Percentiles rank a stretch among this genome's conserved stretches.
phyloP scores from a whole-genome alignment of 2,113 vertebrate genomes.

The Xenus cinereus region DNA sequence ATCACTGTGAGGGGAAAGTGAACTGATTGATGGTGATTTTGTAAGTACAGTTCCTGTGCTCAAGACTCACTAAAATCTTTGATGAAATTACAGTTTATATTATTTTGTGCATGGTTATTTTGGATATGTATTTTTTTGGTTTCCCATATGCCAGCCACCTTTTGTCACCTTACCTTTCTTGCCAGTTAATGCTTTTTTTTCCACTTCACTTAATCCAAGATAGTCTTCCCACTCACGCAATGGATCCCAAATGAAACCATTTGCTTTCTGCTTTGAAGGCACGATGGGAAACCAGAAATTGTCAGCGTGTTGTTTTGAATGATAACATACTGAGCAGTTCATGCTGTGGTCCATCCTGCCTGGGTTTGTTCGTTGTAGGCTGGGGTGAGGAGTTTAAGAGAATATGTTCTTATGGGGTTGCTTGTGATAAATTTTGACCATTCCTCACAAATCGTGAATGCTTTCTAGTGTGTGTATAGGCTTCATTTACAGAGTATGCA shows the following conservation, averaged over 20 bases:
- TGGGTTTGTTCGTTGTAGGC: constrained; percentile 66
- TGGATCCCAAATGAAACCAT: neutral
- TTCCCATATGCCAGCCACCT: neutral
- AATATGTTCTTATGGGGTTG: constrained; percentile 83
- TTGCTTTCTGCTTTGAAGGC: neutral
- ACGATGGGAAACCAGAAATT: neutral
- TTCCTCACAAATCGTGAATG: neutral
- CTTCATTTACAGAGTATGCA: neutral
- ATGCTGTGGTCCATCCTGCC: neutral
- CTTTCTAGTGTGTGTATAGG: neutral
- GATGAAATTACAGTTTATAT: neutral
- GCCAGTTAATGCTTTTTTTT: neutral
- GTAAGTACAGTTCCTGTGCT: neutral
- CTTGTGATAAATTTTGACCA: constrained; percentile 77
- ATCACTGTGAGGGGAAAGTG: neutral
- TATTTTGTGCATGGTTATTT: neutral
- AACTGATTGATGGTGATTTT: neutral
- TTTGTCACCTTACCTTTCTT: neutral
- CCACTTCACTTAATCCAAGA: neutral
- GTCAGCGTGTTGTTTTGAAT: neutral
- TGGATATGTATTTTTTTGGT: neutral
- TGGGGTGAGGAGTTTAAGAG: constrained; percentile 78
- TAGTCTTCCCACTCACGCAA: neutral
- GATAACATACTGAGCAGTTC: neutral
- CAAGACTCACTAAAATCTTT: neutral